Percentiles rank a stretch among this genome's conserved stretches.
These are phyloP conservation scores for Subacronicta megacephala DNA, from an alignment of 2,888 invertebrate genomes.

Conservation along the genomic window DNA sequence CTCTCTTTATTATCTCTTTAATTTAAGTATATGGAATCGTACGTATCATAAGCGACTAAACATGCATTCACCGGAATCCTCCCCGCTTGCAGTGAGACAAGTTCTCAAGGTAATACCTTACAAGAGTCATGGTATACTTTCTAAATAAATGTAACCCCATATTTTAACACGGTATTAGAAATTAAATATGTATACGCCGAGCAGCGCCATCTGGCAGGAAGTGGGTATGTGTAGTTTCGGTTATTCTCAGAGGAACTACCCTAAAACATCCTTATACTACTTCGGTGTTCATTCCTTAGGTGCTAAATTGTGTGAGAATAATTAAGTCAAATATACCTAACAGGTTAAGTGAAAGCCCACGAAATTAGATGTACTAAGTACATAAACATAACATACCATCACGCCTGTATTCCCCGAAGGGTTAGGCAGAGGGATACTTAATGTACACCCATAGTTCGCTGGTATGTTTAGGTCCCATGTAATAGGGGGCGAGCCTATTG, in stretches of 20 bases:
- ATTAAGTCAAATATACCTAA: conserved; percentile 31
- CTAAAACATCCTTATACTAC: conserved; percentile 31
- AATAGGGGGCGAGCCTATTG: too few relatives aligned
- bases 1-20: too few relatives aligned
- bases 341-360: conserved; percentile 7
- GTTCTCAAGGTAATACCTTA: not conserved
- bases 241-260: conserved; percentile 44
- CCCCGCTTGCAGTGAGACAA: not conserved
- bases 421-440: too few relatives aligned
- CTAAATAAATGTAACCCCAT: conserved; percentile 34
- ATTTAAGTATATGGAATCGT: too few relatives aligned
- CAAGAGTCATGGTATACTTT: conserved; percentile 32
- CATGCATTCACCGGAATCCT: not conserved
- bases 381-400: conserved; percentile 13
- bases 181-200: conserved; percentile 44
- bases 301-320: conserved; percentile 30
- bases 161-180: conserved; percentile 45
- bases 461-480: too few relatives aligned
- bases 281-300: conserved; percentile 10
- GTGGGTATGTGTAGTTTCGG: conserved; percentile 40
- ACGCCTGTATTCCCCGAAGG: too few relatives aligned
- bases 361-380: not conserved
- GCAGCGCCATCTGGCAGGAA: conserved; percentile 41
- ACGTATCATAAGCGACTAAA: too few relatives aligned
- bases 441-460: too few relatives aligned